Percentiles rank a stretch among this genome's conserved stretches.
Evolutionary conservation across 1,140 invertebrate genomes (phyloP).

Genomic region (Calliopsis andreniformis): DNA sequence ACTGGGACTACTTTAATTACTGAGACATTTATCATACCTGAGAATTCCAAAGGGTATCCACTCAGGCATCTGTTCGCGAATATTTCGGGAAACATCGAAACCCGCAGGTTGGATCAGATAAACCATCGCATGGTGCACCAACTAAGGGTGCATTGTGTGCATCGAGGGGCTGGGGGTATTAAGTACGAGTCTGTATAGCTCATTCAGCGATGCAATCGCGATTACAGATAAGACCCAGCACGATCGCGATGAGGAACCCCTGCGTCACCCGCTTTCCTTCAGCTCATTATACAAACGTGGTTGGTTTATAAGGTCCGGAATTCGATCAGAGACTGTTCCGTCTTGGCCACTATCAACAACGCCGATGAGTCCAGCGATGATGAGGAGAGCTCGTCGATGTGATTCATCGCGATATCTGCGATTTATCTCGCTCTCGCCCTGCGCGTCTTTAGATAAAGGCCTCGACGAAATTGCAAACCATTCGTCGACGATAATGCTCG

Average conservation of each 20-base stretch:
- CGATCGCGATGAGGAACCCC: background rate
- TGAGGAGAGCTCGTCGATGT: background rate
- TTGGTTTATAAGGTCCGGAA: background rate
- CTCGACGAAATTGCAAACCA: background rate
- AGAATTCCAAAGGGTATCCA: background rate
- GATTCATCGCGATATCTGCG: constrained; percentile 31
- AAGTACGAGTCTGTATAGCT: constrained; percentile 38
- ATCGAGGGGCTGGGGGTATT: constrained; percentile 32
- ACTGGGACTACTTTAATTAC: no score
- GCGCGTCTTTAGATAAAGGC: background rate
- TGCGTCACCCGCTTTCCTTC: constrained; percentile 26
- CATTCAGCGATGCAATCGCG: constrained; percentile 32
- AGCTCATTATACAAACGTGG: constrained; percentile 36
- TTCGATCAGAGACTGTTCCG: constrained; percentile 1
- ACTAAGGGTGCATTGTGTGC: constrained; percentile 34
- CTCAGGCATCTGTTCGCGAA: background rate
- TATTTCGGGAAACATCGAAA: constrained; percentile 18
- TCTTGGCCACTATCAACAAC: constrained; percentile 14
- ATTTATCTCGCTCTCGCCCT: constrained; percentile 15
- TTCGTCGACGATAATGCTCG: constrained; percentile 9
- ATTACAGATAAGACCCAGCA: constrained; percentile 53
- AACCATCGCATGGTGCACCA: constrained; percentile 19
- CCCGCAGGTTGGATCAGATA: constrained; percentile 14
- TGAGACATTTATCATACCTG: no score
- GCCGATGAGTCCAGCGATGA: background rate